Percentiles rank a stretch among this genome's conserved stretches.
phyloP scores from a whole-genome alignment of 2,888 invertebrate species.

The Drosophila borborema region DNA sequence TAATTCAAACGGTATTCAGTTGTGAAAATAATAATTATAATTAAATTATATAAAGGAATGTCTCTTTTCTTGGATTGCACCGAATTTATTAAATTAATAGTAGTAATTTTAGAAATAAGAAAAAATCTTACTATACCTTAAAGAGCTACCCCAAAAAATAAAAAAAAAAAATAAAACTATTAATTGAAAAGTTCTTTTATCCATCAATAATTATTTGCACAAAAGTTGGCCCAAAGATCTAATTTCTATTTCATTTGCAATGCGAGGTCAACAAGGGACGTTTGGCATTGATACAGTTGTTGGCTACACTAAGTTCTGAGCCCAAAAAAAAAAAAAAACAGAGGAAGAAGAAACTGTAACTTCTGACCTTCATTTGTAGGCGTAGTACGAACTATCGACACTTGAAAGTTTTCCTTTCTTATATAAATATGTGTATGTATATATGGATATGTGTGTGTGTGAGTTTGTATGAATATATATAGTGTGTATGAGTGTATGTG shows the following conservation, averaged over 20 bases:
- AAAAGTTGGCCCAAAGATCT: neutral
- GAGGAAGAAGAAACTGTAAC: neutral
- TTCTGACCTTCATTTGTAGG: constrained; percentile 36
- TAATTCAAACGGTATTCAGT: no score
- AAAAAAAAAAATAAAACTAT: neutral
- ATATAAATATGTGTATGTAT: neutral
- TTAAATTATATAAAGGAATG: no score
- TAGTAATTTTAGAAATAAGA: no score
- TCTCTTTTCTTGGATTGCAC: no score
- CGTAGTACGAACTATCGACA: constrained; percentile 13
- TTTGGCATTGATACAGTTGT: constrained; percentile 6
- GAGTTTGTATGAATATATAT: neutral
- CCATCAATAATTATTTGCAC: neutral
- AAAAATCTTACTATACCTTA: neutral
- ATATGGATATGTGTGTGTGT: neutral
- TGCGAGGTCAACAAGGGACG: neutral
- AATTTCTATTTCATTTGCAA: neutral
- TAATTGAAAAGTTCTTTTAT: neutral
- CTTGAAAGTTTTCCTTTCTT: constrained; percentile 48
- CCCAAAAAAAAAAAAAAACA: neutral
- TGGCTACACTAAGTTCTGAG: neutral
- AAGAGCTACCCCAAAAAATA: neutral
- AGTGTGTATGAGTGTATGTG: neutral
- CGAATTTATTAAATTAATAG: no score
- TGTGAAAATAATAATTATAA: no score